Evolutionary conservation across 2,113 vertebrate species (phyloP).

Genomic region (Myodes glareolus): DNA sequence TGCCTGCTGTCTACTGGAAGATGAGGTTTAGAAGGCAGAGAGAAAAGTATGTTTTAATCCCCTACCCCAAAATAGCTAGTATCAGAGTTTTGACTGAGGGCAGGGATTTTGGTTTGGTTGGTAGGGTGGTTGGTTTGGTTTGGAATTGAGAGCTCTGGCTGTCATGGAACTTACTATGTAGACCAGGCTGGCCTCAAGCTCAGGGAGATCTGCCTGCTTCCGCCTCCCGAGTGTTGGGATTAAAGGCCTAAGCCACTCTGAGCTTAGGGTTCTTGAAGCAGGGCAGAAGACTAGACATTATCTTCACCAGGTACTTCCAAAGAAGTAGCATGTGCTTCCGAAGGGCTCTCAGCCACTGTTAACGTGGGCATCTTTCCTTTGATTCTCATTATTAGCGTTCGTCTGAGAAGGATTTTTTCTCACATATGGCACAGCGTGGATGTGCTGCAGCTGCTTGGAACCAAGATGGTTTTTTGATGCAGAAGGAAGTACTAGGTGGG

Average conservation of each 20-base stretch:
- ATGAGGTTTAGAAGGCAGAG: background rate
- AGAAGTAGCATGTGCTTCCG: background rate
- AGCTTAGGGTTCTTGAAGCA: background rate
- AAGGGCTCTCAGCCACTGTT: background rate
- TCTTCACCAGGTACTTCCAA: background rate
- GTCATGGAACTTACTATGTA: background rate
- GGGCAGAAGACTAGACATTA: background rate
- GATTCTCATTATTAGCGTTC: background rate
- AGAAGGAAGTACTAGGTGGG: background rate
- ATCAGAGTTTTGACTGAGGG: constrained; percentile 7
- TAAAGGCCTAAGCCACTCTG: background rate
- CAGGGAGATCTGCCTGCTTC: background rate
- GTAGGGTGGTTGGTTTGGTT: background rate
- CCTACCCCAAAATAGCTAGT: background rate
- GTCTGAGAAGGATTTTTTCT: background rate
- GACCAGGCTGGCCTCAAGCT: background rate
- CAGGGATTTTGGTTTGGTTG: background rate
- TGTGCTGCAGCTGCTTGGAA: background rate
- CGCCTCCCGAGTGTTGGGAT: background rate
- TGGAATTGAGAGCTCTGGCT: background rate
- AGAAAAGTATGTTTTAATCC: background rate
- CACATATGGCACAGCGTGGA: background rate
- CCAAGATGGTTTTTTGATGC: background rate
- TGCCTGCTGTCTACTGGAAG: background rate
- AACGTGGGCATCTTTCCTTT: background rate